Evolutionary conservation across 2,797 vertebrate genomes (phyloP).

Genomic region (Oophaga sylvatica): DNA sequence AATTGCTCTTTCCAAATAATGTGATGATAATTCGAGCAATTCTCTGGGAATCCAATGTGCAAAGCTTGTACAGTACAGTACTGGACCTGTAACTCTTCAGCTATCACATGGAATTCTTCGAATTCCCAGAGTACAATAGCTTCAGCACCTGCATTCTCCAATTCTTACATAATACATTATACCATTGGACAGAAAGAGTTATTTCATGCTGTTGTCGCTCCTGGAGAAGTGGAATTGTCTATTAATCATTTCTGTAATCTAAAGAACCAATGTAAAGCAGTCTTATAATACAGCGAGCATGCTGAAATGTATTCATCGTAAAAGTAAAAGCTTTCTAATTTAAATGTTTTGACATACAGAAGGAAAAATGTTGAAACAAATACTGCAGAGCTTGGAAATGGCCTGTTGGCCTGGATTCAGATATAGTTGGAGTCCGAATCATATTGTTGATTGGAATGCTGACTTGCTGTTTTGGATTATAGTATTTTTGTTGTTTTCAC

Average conservation of each 20-base stretch:
- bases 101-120: background rate
- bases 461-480: conserved; percentile 54
- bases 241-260: background rate
- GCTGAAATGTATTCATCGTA: background rate
- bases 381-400: conserved; percentile 17
- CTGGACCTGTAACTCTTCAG: background rate
- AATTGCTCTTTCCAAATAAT: too few species aligned
- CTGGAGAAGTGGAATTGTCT: background rate
- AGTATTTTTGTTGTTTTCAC: conserved; percentile 62
- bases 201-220: background rate
- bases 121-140: background rate
- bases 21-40: too few species aligned
- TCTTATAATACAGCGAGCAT: background rate
- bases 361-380: conserved; percentile 40
- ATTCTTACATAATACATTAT: background rate
- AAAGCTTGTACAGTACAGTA: background rate
- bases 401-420: conserved; percentile 37
- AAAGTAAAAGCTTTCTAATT: conserved; percentile 21
- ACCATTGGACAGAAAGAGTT: background rate
- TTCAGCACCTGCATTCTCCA: background rate
- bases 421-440: conserved; percentile 30
- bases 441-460: conserved; percentile 53
- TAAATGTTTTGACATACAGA: conserved; percentile 12
- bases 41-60: background rate
- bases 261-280: background rate